Evolutionary conservation across 2,888 invertebrate species (phyloP).

Genomic region (Teleogryllus oceanicus): DNA sequence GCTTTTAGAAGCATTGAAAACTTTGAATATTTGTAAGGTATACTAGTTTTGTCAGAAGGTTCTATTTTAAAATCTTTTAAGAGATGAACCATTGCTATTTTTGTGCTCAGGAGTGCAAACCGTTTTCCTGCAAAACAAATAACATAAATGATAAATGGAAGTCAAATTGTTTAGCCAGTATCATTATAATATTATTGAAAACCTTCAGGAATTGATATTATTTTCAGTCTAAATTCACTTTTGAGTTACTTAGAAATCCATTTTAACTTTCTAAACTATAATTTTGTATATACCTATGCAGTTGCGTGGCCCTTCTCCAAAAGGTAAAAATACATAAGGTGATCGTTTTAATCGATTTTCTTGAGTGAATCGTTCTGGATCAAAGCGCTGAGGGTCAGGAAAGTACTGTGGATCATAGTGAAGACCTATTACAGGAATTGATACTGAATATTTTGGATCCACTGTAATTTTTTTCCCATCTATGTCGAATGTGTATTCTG

Average conservation of each 20-base stretch:
- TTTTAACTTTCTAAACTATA: background rate
- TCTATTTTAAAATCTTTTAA: constrained; percentile 51
- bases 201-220: constrained; percentile 20
- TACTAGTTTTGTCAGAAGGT: constrained; percentile 47
- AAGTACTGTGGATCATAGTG: constrained; percentile 42
- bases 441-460: constrained; percentile 50
- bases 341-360: constrained; percentile 39
- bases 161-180: no score
- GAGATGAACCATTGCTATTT: constrained; percentile 50
- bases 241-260: constrained; percentile 12
- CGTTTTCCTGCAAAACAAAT: constrained; percentile 48
- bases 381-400: constrained; percentile 42
- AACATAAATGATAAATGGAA: no score
- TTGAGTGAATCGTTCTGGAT: constrained; percentile 42
- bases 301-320: constrained; percentile 51
- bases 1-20: constrained; percentile 49
- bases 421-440: constrained; percentile 43
- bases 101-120: constrained; percentile 55
- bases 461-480: constrained; percentile 51
- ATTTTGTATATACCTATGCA: constrained; percentile 51
- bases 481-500: constrained; percentile 51
- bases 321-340: constrained; percentile 41
- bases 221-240: background rate
- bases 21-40: constrained; percentile 49
- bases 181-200: no score